phyloP scores from a whole-genome alignment of 2,888 invertebrate genomes.

The Ornithoptera priamus region DNA sequence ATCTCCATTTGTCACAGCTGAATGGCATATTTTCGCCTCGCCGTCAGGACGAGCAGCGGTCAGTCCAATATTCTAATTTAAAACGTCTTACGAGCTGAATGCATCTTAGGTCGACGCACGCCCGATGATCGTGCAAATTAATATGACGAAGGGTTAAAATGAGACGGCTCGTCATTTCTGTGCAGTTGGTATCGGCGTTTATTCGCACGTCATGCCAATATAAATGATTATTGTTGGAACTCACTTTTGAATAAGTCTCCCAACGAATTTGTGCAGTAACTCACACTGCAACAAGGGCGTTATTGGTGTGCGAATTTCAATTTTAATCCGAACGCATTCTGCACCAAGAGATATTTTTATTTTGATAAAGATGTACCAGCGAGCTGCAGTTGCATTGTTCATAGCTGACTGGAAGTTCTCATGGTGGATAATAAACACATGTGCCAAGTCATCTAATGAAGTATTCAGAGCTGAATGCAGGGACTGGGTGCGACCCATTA shows the following conservation, averaged over 20 bases:
- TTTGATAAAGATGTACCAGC: conserved; percentile 34
- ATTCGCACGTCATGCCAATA: conserved; percentile 34
- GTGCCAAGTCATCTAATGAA: conserved; percentile 74
- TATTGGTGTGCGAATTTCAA: conserved; percentile 7
- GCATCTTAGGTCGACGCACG: conserved; percentile 62
- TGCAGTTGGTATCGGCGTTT: conserved; percentile 47
- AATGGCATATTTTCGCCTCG: conserved; percentile 44
- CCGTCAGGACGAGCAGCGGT: conserved; percentile 53
- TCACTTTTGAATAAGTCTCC: conserved; percentile 3
- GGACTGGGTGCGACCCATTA: conserved; percentile 43
- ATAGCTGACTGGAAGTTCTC: conserved; percentile 48
- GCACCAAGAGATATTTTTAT: conserved; percentile 17
- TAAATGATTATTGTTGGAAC: conserved; percentile 32
- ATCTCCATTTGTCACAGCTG: conserved; percentile 48
- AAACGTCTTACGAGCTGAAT: conserved; percentile 56
- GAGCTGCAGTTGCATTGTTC: conserved; percentile 55
- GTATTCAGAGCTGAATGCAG: conserved; percentile 59
- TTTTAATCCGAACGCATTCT: conserved; percentile 24
- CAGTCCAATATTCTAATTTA: conserved; percentile 67
- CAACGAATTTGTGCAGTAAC: conserved; percentile 10
- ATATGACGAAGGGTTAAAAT: conserved; percentile 45
- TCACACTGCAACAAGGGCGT: neutral
- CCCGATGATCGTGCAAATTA: conserved; percentile 57
- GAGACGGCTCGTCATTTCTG: conserved; percentile 44
- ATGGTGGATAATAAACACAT: conserved; percentile 55